phyloP scores from a whole-genome alignment of 2,888 invertebrate species.

The Sminthurinus aureus region DNA sequence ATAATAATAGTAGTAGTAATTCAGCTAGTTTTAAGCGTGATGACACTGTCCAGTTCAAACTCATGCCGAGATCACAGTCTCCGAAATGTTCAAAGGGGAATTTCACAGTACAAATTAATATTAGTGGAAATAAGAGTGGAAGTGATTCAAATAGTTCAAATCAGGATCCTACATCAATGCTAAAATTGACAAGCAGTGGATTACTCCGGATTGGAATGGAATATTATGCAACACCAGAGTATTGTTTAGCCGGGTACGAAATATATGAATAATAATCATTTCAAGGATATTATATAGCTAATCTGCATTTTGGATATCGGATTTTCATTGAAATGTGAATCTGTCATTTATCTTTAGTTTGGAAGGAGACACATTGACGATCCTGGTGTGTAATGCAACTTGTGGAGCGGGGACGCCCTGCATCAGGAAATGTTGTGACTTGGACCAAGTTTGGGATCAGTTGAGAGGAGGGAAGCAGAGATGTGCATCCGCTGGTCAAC shows the following conservation, averaged over 20 bases:
- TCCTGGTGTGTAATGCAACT: slow-evolving; percentile 51
- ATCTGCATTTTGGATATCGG: no score
- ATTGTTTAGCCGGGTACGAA: slow-evolving; percentile 52
- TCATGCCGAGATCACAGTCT: background rate
- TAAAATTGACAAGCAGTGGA: slow-evolving; percentile 44
- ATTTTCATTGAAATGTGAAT: background rate
- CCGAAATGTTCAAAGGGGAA: background rate
- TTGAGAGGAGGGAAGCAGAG: slow-evolving; percentile 27
- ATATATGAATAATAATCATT: background rate
- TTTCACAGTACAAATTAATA: slow-evolving; percentile 11
- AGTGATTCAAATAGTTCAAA: background rate
- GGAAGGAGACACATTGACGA: slow-evolving; percentile 14
- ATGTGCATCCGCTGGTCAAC: slow-evolving; percentile 46
- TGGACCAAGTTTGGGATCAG: slow-evolving; percentile 55
- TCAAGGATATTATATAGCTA: background rate
- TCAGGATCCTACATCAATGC: background rate
- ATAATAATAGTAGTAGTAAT: background rate
- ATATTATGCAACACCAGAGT: slow-evolving; percentile 55
- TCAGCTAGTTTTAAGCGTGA: background rate
- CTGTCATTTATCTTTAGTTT: background rate
- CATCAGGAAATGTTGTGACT: slow-evolving; percentile 55
- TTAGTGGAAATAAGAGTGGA: background rate
- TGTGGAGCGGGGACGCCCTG: slow-evolving; percentile 52
- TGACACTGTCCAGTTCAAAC: background rate
- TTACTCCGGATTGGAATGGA: slow-evolving; percentile 47